Conservation (phyloP, 2,113 vertebrate genomes). For the Phyllostomus discolor region DNA sequence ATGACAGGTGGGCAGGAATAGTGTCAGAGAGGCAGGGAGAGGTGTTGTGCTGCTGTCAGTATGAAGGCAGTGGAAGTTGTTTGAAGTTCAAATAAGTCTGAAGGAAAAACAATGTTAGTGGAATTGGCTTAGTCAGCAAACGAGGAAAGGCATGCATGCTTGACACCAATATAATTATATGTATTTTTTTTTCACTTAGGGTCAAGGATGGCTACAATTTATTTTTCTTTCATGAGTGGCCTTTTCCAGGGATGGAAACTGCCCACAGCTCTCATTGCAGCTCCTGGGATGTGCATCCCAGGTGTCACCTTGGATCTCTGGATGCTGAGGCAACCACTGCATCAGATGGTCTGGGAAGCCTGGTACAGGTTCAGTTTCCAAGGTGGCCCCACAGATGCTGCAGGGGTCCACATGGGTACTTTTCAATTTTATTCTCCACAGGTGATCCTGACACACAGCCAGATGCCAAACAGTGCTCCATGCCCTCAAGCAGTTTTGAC, state of each 20-base stretch:
- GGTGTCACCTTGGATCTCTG: neutral
- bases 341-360: neutral
- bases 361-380: neutral
- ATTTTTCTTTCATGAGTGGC: neutral
- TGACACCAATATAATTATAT: too few species aligned
- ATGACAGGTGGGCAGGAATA: too few species aligned
- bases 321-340: neutral
- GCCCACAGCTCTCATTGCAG: neutral
- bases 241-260: neutral
- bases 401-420: neutral
- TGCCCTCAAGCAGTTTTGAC: neutral
- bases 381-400: neutral
- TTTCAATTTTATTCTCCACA: neutral
- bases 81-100: too few species aligned
- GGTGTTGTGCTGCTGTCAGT: too few species aligned
- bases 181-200: neutral
- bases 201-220: neutral
- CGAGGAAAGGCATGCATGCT: too few species aligned
- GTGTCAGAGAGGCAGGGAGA: too few species aligned
- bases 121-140: too few species aligned
- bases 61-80: too few species aligned
- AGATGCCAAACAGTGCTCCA: neutral
- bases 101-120: too few species aligned
- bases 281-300: neutral
- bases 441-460: neutral